A percentile compares a stretch with the other conserved stretches of the same genome.
Evolutionary conservation across 2,888 invertebrate genomes (phyloP).

Genomic region (Gymnoscelis rufifasciata): DNA sequence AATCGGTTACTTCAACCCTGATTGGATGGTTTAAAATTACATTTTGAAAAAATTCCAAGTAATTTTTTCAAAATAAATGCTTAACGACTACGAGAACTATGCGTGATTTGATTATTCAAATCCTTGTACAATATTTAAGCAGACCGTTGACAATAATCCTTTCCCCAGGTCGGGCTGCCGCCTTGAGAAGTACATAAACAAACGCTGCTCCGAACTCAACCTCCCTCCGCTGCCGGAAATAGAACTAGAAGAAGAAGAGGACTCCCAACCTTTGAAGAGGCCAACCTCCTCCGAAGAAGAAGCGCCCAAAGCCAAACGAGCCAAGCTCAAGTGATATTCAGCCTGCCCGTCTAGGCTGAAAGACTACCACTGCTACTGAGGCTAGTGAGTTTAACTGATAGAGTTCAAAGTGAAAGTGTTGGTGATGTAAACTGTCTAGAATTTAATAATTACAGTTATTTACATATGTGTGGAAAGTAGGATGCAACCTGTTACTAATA

Average conservation of each 20-base stretch:
- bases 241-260: conserved; percentile 29
- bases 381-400: conserved; percentile 5
- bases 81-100: no score
- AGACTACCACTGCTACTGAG: conserved; percentile 53
- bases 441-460: no score
- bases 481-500: no score
- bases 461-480: no score
- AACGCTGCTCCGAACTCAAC: conserved; percentile 83
- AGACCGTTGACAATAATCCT: no score
- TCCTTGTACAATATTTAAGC: no score
- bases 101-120: no score
- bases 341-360: conserved; percentile 33
- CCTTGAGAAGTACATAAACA: conserved; percentile 84
- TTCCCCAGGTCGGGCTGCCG: conserved; percentile 87
- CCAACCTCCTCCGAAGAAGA: conserved; percentile 30
- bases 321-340: conserved; percentile 53
- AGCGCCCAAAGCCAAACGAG: conserved; percentile 42
- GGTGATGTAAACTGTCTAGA: no score
- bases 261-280: conserved; percentile 8
- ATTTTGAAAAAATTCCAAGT: no score
- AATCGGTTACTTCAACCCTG: no score
- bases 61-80: no score
- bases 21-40: no score
- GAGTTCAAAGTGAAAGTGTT: background rate
- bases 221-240: conserved; percentile 68